A percentile compares a stretch with the other conserved stretches of the same genome.
phyloP scores from a whole-genome alignment of 2,797 vertebrate species.

The Takifugu ocellatus region DNA sequence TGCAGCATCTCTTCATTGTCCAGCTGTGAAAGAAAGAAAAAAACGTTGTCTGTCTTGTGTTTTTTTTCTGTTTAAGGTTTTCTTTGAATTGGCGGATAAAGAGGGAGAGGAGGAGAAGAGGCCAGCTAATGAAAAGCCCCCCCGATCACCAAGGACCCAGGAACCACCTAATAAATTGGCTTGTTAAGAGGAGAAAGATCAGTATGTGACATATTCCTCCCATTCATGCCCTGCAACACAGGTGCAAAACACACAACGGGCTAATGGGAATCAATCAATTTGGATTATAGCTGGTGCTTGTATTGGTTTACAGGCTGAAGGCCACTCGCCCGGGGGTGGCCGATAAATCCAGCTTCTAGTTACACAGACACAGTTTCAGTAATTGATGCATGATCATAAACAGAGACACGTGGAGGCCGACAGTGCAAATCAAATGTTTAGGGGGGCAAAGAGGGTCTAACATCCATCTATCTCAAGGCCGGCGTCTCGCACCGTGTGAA shows the following conservation, averaged over 20 bases:
- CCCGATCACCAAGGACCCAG: constrained; percentile 65
- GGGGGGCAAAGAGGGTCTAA: constrained; percentile 35
- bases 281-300: constrained; percentile 44
- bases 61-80: constrained; percentile 74
- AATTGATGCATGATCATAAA: constrained; percentile 28
- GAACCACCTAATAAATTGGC: constrained; percentile 76
- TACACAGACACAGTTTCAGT: constrained; percentile 23
- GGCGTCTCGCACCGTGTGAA: constrained; percentile 39
- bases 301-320: constrained; percentile 37
- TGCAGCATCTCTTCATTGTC: constrained; percentile 75
- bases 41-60: constrained; percentile 56
- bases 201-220: constrained; percentile 58
- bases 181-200: constrained; percentile 77
- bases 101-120: constrained; percentile 61
- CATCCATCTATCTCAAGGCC: constrained; percentile 59
- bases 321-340: constrained; percentile 15
- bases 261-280: constrained; percentile 62
- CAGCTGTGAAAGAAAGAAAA: constrained; percentile 69
- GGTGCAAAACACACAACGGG: constrained; percentile 65
- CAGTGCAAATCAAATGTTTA: constrained; percentile 40
- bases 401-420: constrained; percentile 7
- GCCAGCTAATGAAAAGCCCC: constrained; percentile 76
- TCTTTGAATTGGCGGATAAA: constrained; percentile 88
- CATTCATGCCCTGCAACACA: constrained; percentile 62
- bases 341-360: constrained; percentile 43